Percentiles rank a stretch among this genome's conserved stretches.
These are phyloP conservation scores for Euglossa dilemma DNA, from an alignment of 1,140 invertebrate species.

Conservation along the genomic window DNA sequence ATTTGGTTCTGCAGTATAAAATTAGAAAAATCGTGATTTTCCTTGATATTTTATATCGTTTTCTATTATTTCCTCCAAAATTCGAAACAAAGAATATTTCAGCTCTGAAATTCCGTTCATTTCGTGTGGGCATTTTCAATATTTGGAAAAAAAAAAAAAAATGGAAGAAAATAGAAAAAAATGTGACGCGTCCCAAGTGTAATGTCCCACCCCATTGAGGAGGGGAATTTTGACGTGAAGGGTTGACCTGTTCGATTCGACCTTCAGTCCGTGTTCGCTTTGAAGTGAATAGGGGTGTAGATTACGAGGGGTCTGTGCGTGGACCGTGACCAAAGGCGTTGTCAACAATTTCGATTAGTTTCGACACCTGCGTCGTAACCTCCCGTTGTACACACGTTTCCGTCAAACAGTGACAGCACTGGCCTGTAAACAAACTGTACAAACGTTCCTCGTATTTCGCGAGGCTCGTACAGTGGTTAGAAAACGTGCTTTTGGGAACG, in stretches of 20 bases:
- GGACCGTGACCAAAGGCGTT: constrained; percentile 16
- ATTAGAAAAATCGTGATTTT: too few species aligned
- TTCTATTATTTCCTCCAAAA: too few species aligned
- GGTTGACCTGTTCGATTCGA: constrained; percentile 14
- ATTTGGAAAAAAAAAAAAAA: too few species aligned
- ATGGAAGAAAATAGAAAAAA: too few species aligned
- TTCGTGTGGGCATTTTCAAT: too few species aligned
- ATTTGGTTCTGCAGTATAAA: too few species aligned
- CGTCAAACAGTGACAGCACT: neutral
- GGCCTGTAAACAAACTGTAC: neutral
- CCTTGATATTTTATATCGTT: too few species aligned
- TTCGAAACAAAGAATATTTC: too few species aligned
- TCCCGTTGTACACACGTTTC: neutral
- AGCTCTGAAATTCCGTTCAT: too few species aligned
- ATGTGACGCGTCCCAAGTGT: neutral
- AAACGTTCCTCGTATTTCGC: neutral
- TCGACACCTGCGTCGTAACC: neutral
- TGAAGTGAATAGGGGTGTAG: constrained; percentile 1
- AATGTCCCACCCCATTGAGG: neutral
- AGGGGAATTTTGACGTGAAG: neutral
- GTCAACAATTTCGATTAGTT: constrained; percentile 38
- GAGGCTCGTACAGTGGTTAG: too few species aligned
- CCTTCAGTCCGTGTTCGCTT: constrained; percentile 17
- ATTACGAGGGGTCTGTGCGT: neutral
- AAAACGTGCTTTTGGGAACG: neutral